A percentile compares a stretch with the other conserved stretches of the same genome.
These are phyloP conservation scores for Schizopygopsis malacanthus DNA, from an alignment of 2,797 vertebrate species.

Conservation along the genomic window DNA sequence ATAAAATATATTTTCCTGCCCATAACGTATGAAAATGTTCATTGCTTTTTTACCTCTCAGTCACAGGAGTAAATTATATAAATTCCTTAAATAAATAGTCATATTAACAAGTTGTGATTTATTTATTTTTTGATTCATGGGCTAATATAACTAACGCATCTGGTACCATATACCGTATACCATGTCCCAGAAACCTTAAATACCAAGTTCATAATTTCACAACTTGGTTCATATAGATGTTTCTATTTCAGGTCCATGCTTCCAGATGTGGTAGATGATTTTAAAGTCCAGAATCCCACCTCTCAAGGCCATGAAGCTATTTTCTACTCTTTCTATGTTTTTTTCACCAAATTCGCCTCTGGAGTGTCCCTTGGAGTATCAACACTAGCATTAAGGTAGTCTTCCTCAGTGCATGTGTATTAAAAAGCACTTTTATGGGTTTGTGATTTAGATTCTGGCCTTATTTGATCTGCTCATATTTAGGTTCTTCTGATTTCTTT, in stretches of 20 bases:
- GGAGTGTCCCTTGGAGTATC: conserved; percentile 93
- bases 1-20: too few species aligned
- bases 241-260: conserved; percentile 92
- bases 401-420: neutral
- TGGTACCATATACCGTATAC: too few species aligned
- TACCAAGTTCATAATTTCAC: neutral
- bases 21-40: too few species aligned
- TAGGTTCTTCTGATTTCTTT: neutral
- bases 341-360: conserved; percentile 95
- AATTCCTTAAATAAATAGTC: neutral
- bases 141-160: neutral
- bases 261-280: conserved; percentile 93
- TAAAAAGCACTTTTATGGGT: neutral
- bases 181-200: neutral
- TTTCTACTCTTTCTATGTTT: conserved; percentile 97
- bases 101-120: neutral
- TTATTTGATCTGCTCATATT: neutral
- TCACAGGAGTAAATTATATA: neutral
- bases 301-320: conserved; percentile 88
- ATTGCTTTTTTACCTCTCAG: too few species aligned
- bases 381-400: conserved; percentile 92
- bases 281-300: conserved; percentile 87
- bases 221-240: neutral
- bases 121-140: neutral
- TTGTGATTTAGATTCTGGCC: neutral